A percentile compares a stretch with the other conserved stretches of the same genome.
Conservation (phyloP, 2,113 vertebrate species). For the Otocyon megalotis region DNA sequence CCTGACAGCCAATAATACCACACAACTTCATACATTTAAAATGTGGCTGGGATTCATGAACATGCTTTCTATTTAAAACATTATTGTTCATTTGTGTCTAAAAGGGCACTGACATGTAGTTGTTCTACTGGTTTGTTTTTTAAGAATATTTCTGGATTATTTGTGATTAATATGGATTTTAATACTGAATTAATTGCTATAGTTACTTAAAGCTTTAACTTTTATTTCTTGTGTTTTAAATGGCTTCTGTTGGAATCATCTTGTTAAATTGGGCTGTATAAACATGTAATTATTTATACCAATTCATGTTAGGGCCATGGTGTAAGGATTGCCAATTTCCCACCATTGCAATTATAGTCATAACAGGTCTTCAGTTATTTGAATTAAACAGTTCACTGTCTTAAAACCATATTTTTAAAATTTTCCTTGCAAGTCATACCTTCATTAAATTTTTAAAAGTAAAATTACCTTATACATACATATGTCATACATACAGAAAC, state of each 20-base stretch:
- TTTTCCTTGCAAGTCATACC: background rate
- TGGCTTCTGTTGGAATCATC: constrained; percentile 46
- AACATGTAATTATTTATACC: constrained; percentile 54
- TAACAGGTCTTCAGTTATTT: constrained; percentile 42
- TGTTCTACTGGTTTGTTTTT: background rate
- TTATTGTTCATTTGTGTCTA: background rate
- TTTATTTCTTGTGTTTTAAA: constrained; percentile 64
- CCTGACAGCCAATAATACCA: background rate
- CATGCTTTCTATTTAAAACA: background rate
- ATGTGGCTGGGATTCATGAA: background rate
- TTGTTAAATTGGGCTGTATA: background rate
- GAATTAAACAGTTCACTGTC: constrained; percentile 41
- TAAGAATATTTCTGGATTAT: constrained; percentile 50
- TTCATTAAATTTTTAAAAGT: constrained; percentile 46
- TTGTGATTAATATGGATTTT: constrained; percentile 52
- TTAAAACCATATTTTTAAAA: background rate
- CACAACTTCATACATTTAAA: background rate
- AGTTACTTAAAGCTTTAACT: background rate
- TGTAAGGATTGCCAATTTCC: constrained; percentile 54
- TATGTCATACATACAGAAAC: background rate
- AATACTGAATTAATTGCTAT: background rate
- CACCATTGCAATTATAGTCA: constrained; percentile 43
- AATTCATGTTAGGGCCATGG: background rate
- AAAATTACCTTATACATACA: background rate
- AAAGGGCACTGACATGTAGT: background rate